Conservation (phyloP, 1,140 invertebrate genomes). For the Latrodectus geometricus region DNA sequence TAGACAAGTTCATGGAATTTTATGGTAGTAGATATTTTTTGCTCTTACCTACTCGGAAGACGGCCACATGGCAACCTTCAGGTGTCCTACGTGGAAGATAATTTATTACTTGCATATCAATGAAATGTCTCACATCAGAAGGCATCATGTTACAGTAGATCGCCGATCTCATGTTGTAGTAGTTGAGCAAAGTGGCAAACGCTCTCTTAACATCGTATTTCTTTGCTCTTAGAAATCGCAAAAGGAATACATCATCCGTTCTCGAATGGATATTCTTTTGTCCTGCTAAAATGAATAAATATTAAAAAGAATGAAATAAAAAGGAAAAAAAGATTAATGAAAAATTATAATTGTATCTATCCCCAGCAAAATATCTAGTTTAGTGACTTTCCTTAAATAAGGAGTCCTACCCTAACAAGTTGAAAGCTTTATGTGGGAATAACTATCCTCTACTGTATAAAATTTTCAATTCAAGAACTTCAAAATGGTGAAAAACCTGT, state of each 20-base stretch:
- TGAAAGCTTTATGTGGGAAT: no score
- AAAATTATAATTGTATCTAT: no score
- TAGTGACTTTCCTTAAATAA: no score
- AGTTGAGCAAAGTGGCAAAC: constrained; percentile 80
- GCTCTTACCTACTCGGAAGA: constrained; percentile 22
- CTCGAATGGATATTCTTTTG: constrained; percentile 17
- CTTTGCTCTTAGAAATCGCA: constrained; percentile 84
- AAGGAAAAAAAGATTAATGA: no score
- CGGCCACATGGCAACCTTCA: background rate
- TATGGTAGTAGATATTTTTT: no score
- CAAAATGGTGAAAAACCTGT: no score
- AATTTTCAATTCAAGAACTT: no score
- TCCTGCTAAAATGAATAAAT: background rate
- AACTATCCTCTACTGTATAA: no score
- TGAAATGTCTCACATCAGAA: constrained; percentile 11
- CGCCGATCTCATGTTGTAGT: constrained; percentile 78
- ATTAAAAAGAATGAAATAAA: no score
- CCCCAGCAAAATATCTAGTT: no score
- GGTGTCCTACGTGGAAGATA: constrained; percentile 12
- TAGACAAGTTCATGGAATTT: no score
- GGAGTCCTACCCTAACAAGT: no score
- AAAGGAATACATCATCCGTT: constrained; percentile 81
- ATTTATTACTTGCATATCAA: constrained; percentile 12
- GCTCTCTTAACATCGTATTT: constrained; percentile 84
- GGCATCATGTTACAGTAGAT: constrained; percentile 5